Evolutionary conservation across 1,140 invertebrate genomes (phyloP), one percentile per base, ranked within the genome.

Genomic region (Euschistus heros): DNA sequence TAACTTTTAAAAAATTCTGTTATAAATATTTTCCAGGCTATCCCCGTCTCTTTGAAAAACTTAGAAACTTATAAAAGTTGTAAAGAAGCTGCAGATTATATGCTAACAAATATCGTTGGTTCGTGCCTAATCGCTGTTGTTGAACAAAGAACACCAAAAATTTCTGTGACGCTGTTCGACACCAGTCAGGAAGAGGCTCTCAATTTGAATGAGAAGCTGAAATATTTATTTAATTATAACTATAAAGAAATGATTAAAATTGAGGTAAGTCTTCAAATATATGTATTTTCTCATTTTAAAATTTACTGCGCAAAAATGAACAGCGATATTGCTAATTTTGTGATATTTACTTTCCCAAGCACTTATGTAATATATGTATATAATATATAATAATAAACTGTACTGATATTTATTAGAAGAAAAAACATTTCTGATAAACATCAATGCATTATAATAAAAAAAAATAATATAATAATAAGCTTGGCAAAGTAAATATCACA

Each of bases 21-120:
- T 37, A 10, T 6, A 4, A 37, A 26, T 26, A 24, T 26, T 57
- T 57, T 57, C 15, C 24, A 57, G 54, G 54, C 54, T 27, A 27
- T 63, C 37, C 7, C 44, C 1, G 24, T 42, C 4, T 46, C 62
- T 26, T 42, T 27, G 10, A 63, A 63, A 27, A 20, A n/a, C 5
- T 20, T 46, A 5, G 24, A 27, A 46, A 20, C 8, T 10, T 63
- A 22, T 63, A 50, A 22, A 47, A 27, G 5, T 22, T 24, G 24
- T 15, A 27, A 63, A n/a, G 26, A 63, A 47, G n/a, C 37, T 24
- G 33, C n/a, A 27, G 44, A 63, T 33, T 63, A 18, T 50, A 50
- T 46, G 2, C 15, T 63, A 13, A 50, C 10, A 46, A 46, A 20
- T 5, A 63, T 27, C 10, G n/a, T 27, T 44, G 37, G n/a, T 18